Evolutionary conservation across 2,113 vertebrate genomes (phyloP), one percentile per base, ranked within the genome.

Genomic region (Mesocricetus auratus): DNA sequence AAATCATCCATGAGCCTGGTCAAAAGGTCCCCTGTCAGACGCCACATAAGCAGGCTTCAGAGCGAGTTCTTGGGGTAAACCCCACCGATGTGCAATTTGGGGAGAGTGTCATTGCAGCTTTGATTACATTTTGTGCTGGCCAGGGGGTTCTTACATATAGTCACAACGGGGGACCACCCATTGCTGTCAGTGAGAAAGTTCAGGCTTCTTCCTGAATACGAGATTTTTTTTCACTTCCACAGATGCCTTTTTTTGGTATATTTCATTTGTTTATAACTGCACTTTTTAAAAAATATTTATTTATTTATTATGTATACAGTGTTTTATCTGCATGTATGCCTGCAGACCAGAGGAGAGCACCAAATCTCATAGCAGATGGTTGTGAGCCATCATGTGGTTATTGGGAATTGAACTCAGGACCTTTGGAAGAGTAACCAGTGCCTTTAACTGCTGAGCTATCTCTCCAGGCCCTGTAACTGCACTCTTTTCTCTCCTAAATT

Each of bases 1-100:
- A 91, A 86, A 74, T 83, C 50, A 96, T 83, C 91, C 87, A 87
- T 73, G 45, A 91, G 47, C n/a, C 11, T 91, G 42, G 58, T 85
- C 74, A 64, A 95, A 66, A 2, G 9, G 36, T 13, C 39, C 42
- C 9, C 10, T 53, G 58, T 66, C n/a, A 1, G 5, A 77, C 11
- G 7, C 21, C 33, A 74, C 4, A 5, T 31, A 71, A 47, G 10
- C 21, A 45, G 26, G 1, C 29, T 47, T 19, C 56, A 26, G 17
- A 56, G 33, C 24, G 66, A 39, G 29, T 33, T 62, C 39, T 74
- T 24, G 45, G 24, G 42, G 2, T 7, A 50, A 93, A 83, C 36
- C 15, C 86, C 29, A 66, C 45, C 29, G 9, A 6, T 7, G 3
- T 31, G 13, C 36, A 50, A 56, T 85, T 78, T 69, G 47, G 66